Base-by-base conservation (phyloP, 2,888 invertebrate genomes). In the Scaptomyza caliginosa region DNA sequence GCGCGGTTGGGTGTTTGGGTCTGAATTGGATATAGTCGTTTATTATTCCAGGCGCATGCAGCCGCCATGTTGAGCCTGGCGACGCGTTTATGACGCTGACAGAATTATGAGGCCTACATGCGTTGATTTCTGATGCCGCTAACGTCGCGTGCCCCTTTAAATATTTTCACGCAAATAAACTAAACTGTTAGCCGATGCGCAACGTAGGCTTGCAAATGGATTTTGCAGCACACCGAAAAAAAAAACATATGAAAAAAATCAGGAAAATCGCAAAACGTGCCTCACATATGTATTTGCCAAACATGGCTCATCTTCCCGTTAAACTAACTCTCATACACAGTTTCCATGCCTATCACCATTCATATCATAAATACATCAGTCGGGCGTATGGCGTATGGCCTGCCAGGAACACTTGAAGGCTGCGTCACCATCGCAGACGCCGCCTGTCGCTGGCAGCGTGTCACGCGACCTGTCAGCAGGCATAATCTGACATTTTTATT, bases 401-500 rank as follows among this genome's bases (percentile, higher is more conserved):
- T 79, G 72, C 68, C 74, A 74, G 58, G n/a, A 68, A 26, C 74
- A 72, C 72, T 72, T 74, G 75, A 72, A 69, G 75, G 16, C 67
- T 48, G 57, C 65, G 77, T 54, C 86, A 60, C 57, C 56, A 49
- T 6, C 56, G 39, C 63, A 50, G 67, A 67, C 56, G 54, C 73
- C 85, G 76, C 67, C 78, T 83, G 87, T 74, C 69, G 70, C 77
- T 84, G 88, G 86, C 87, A 85, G 83, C 77, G 64, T 77, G 88
- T 84, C 88, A 86, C 84, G 89, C 84, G 84, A 86, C 80, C 85
- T 85, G 87, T 82, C 85, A 75, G 54, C 77, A 78, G 66, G 69
- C 79, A 84, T 79, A 82, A 87, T 78, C 80, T 83, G 88, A 89
- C 88, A 87, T 86, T 88, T 89, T 88, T 89, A 88, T 88, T 88